Conservation (phyloP, 2,113 vertebrate genomes). For the Muntiacus reevesi region DNA sequence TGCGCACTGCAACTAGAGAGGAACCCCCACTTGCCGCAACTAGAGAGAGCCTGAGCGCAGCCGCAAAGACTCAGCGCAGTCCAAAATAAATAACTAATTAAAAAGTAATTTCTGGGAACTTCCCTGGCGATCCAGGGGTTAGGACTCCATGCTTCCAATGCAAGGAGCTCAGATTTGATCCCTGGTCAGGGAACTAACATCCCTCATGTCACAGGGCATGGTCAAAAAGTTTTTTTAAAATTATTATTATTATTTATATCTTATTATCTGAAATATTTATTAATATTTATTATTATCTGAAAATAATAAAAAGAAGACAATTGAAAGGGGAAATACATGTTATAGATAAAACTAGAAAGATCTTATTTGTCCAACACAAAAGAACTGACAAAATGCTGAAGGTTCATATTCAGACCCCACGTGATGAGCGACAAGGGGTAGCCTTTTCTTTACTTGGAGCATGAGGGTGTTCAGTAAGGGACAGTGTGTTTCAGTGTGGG, state of each 20-base stretch:
- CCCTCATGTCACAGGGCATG: background rate
- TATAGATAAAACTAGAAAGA: background rate
- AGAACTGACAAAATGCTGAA: background rate
- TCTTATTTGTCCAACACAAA: background rate
- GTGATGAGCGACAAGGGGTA: background rate
- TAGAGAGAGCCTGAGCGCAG: background rate
- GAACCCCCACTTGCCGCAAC: background rate
- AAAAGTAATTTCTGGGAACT: background rate
- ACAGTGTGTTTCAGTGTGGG: background rate
- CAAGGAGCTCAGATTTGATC: background rate
- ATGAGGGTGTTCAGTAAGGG: accelerated
- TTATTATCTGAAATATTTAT: no score
- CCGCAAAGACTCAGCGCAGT: background rate
- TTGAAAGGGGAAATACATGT: background rate
- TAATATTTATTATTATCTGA: background rate
- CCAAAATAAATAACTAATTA: background rate
- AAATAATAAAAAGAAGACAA: background rate
- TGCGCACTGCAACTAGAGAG: accelerated
- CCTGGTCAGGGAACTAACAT: background rate
- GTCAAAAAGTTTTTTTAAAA: background rate
- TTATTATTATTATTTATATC: no score
- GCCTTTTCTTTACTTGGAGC: background rate
- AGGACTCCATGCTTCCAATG: background rate
- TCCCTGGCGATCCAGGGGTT: background rate
- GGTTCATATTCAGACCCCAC: background rate